These are phyloP conservation scores for Caracal caracal DNA, from an alignment of 2,113 vertebrate species.

Conservation along the genomic window DNA sequence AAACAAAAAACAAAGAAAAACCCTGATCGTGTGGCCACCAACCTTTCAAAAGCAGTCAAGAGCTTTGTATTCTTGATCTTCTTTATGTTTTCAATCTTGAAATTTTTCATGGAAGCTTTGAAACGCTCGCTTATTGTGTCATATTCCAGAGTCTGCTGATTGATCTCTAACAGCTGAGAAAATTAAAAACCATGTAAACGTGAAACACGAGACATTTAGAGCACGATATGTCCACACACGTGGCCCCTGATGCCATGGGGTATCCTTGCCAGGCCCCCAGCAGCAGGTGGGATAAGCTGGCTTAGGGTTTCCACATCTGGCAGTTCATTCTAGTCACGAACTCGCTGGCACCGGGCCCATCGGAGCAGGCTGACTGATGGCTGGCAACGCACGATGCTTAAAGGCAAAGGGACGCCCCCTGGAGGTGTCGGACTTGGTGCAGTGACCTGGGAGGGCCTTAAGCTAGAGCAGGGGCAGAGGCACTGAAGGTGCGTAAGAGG, in stretches of 20 bases:
- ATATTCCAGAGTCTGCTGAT: not conserved
- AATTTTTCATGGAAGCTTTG: slow-evolving; percentile 86
- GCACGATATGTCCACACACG: not conserved
- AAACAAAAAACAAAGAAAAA: not conserved
- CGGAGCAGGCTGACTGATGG: not conserved
- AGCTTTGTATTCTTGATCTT: slow-evolving; percentile 92
- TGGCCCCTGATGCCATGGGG: not conserved
- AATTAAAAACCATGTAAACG: not conserved
- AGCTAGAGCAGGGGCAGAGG: not conserved
- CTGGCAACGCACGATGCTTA: not conserved
- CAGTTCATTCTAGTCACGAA: not conserved
- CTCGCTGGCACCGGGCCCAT: not conserved
- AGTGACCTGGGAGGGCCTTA: not conserved
- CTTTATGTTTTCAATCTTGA: slow-evolving; percentile 86
- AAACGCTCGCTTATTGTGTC: not conserved
- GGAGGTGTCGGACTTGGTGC: not conserved
- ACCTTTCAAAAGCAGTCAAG: slow-evolving; percentile 92
- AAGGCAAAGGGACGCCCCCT: not conserved
- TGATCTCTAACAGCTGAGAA: slow-evolving; percentile 59
- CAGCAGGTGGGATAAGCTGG: not conserved
- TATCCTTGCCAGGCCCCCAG: not conserved
- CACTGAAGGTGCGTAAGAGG: accelerated
- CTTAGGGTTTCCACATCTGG: not conserved
- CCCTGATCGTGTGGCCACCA: slow-evolving; percentile 63
- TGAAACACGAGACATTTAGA: not conserved